A percentile compares a stretch with the other conserved stretches of the same genome.
Conservation (phyloP, 2,797 vertebrate species). For the Peromyscus eremicus region DNA sequence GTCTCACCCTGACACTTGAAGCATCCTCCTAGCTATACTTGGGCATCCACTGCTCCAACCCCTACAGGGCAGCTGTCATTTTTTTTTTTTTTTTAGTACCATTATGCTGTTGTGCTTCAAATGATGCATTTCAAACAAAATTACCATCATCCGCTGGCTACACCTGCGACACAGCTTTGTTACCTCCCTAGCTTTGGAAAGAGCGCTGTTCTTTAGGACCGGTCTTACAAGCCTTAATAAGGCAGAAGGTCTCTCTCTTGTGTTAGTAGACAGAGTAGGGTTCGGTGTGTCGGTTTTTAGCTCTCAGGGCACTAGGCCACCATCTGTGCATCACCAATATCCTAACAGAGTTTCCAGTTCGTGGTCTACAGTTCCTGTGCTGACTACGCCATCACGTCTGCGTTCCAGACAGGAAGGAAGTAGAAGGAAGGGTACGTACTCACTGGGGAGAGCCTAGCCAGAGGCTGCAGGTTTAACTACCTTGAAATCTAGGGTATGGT, state of each 20-base stretch:
- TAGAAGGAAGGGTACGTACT: neutral
- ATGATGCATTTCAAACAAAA: slow-evolving; percentile 15
- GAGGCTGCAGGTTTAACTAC: neutral
- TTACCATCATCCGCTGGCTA: neutral
- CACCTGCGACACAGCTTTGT: neutral
- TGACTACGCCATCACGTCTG: neutral
- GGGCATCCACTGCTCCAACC: neutral
- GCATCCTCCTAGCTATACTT: neutral
- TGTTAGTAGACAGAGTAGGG: neutral
- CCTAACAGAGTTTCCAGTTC: neutral
- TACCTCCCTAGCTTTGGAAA: slow-evolving; percentile 8
- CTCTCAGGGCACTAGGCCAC: neutral
- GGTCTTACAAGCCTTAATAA: neutral
- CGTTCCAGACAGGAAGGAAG: neutral
- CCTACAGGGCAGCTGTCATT: too few relatives aligned
- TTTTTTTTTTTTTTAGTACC: neutral
- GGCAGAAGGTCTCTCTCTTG: neutral
- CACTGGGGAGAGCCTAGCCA: neutral
- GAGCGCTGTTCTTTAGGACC: neutral
- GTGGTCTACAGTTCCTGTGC: neutral
- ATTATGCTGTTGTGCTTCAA: neutral
- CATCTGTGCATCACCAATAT: neutral
- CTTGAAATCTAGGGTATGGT: neutral
- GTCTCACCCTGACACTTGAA: neutral
- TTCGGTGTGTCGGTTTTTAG: neutral